Evolutionary conservation across 2,888 invertebrate genomes (phyloP).

Genomic region (Dicranocentrus wangi): DNA sequence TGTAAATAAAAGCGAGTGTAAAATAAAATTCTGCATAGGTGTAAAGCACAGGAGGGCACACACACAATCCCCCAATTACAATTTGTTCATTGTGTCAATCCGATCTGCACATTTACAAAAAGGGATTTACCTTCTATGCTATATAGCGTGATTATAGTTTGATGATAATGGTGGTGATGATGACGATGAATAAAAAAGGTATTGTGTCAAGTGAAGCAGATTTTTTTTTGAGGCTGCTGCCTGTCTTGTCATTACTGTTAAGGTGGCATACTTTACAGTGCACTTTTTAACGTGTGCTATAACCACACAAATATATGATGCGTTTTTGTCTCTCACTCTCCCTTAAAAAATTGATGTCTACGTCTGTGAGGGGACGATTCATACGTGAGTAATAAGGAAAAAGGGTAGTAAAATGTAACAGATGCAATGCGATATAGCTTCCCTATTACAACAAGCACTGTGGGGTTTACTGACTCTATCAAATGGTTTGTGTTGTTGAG

Average conservation of each 20-base stretch:
- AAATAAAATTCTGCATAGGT: too few species aligned
- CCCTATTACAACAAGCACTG: background rate
- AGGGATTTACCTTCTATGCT: too few species aligned
- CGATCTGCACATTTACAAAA: too few species aligned
- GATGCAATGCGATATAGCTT: constrained; percentile 18
- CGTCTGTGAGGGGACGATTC: background rate
- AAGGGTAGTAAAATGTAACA: constrained; percentile 25
- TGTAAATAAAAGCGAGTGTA: constrained; percentile 10
- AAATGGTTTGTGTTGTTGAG: background rate
- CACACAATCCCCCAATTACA: too few species aligned
- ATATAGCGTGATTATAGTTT: too few species aligned
- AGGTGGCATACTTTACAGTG: constrained; percentile 6
- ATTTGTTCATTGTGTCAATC: too few species aligned
- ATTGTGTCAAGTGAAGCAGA: background rate
- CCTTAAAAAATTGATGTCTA: background rate
- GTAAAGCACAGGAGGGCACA: background rate
- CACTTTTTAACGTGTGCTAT: constrained; percentile 11
- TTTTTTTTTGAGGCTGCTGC: constrained; percentile 11
- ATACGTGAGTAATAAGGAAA: constrained; percentile 23
- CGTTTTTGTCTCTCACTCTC: constrained; percentile 16
- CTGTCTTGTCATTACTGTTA: background rate
- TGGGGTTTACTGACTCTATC: constrained; percentile 22
- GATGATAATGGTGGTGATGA: too few species aligned
- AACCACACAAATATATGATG: too few species aligned
- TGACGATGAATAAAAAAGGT: too few species aligned